Evolutionary conservation across 2,113 vertebrate species (phyloP).

Genomic region (Pantherophis guttatus): DNA sequence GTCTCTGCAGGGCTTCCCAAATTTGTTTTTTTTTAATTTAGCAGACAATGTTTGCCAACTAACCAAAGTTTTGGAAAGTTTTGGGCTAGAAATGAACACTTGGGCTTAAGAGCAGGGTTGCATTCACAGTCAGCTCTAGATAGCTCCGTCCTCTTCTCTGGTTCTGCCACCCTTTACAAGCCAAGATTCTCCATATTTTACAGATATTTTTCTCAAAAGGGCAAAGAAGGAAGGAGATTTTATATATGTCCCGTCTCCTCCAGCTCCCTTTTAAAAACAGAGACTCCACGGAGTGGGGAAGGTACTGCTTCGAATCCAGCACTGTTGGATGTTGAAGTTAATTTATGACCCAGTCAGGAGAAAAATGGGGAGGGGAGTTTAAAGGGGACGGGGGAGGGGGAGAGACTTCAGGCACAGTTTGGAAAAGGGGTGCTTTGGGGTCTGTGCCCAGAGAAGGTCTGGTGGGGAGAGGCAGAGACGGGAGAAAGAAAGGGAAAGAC

Average conservation of each 20-base stretch:
- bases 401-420: constrained; percentile 21
- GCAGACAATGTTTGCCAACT: neutral
- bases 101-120: neutral
- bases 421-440: constrained; percentile 49
- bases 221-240: neutral
- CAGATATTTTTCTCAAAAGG: neutral
- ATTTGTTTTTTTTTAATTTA: neutral
- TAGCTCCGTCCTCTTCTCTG: neutral
- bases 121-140: neutral
- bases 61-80: neutral
- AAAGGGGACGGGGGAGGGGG: neutral
- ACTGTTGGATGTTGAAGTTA: constrained; percentile 38
- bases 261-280: neutral
- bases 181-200: neutral
- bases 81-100: neutral
- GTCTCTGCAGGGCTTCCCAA: neutral
- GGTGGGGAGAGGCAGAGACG: neutral
- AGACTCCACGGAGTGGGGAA: neutral
- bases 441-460: neutral
- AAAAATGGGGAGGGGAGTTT: neutral
- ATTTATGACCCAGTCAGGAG: neutral
- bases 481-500: neutral
- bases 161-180: neutral
- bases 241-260: neutral
- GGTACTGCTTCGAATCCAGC: neutral